These are phyloP conservation scores for Channa argus DNA, from an alignment of 2,113 vertebrate species.

Conservation along the genomic window DNA sequence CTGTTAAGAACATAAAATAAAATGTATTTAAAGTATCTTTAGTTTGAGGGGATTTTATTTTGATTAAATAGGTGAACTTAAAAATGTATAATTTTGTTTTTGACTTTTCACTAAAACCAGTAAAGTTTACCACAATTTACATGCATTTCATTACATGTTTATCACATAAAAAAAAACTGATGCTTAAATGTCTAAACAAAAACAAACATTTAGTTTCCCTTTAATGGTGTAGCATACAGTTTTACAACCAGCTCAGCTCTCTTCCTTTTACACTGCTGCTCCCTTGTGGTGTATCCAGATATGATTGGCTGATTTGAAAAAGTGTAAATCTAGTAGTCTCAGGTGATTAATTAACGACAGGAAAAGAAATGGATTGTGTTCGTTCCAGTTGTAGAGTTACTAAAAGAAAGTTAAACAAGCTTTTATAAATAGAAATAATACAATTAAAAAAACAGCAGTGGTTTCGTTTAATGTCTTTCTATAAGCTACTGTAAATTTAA, in stretches of 20 bases:
- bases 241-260: background rate
- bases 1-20: conserved; percentile 4
- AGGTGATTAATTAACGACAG: conserved; percentile 43
- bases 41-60: background rate
- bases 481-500: background rate
- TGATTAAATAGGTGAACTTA: background rate
- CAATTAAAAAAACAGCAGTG: background rate
- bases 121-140: background rate
- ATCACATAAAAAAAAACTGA: background rate
- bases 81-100: background rate
- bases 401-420: background rate
- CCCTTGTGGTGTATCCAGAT: conserved; percentile 85
- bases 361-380: conserved; percentile 23
- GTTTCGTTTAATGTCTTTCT: background rate
- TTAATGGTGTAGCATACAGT: conserved; percentile 3
- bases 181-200: background rate
- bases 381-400: conserved; percentile 14
- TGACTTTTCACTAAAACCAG: background rate
- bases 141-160: background rate
- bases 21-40: background rate
- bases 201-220: background rate
- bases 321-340: conserved; percentile 23
- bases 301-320: conserved; percentile 42
- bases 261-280: conserved; percentile 89
- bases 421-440: conserved; percentile 9